phyloP scores from a whole-genome alignment of 1,140 invertebrate genomes.

The Phthorimaea operculella region DNA sequence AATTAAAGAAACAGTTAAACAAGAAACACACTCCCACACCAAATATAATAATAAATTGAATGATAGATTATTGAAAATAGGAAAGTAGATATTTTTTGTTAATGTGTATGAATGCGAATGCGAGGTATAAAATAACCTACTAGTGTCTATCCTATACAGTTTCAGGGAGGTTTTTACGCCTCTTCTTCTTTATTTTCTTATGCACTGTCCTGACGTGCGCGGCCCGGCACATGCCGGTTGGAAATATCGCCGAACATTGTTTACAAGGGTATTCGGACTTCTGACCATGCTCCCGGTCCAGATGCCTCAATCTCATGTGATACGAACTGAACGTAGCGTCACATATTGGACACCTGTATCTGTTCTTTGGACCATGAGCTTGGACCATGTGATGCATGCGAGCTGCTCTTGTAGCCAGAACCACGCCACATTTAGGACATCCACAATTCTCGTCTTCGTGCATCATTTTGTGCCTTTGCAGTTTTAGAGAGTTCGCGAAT shows the following conservation, averaged over 20 bases:
- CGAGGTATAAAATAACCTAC: too few relatives aligned
- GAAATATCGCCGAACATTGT: constrained; percentile 34
- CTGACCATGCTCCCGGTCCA: constrained; percentile 34
- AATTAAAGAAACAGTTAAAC: too few relatives aligned
- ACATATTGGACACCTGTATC: constrained; percentile 41
- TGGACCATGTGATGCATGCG: constrained; percentile 27
- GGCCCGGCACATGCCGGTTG: constrained; percentile 24
- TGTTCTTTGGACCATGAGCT: constrained; percentile 30
- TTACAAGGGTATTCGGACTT: constrained; percentile 38
- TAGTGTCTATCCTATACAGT: too few relatives aligned
- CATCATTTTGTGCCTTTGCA: constrained; percentile 62
- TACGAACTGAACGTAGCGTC: constrained; percentile 32
- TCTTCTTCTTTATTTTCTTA: constrained; percentile 18
- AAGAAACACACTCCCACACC: too few relatives aligned
- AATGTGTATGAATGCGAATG: too few relatives aligned
- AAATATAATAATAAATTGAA: too few relatives aligned
- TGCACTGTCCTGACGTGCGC: constrained; percentile 37
- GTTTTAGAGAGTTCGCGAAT: constrained; percentile 67
- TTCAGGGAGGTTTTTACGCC: not conserved
- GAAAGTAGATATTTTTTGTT: too few relatives aligned
- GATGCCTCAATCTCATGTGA: constrained; percentile 33
- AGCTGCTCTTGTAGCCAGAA: constrained; percentile 49
- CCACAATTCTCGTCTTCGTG: constrained; percentile 68
- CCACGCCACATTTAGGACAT: constrained; percentile 80
- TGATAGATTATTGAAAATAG: too few relatives aligned